Conservation (phyloP, 2,888 invertebrate genomes). For the Dolichomitus sp. region DNA sequence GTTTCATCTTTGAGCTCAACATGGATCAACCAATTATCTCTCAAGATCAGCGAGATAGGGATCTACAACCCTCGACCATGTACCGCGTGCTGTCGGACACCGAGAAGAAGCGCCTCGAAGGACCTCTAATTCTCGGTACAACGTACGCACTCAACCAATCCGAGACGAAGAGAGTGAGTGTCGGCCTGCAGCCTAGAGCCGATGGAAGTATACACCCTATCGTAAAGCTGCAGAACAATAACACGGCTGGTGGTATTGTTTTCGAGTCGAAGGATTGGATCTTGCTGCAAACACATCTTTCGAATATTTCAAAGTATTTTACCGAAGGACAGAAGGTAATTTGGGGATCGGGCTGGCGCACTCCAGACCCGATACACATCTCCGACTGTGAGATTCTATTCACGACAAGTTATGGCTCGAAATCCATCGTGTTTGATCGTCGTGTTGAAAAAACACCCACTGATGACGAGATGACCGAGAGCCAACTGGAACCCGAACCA, state of each 20-base stretch:
- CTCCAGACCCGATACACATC: not conserved
- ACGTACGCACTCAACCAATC: constrained; percentile 10
- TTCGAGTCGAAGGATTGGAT: not conserved
- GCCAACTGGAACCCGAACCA: not conserved
- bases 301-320: not conserved
- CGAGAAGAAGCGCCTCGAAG: constrained; percentile 13
- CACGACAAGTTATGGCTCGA: not conserved
- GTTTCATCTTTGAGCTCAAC: not conserved
- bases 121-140: not conserved
- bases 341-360: not conserved
- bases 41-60: not conserved
- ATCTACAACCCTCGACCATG: constrained; percentile 4
- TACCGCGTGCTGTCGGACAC: not conserved
- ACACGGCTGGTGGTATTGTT: not conserved
- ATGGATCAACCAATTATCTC: not conserved
- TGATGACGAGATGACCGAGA: no score
- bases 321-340: no score
- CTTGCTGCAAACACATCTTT: not conserved
- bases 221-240: constrained; percentile 11
- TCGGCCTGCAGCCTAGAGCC: not conserved
- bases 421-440: not conserved
- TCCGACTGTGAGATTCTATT: not conserved
- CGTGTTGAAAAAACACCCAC: not conserved
- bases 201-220: not conserved
- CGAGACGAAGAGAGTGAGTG: constrained; percentile 3